Evolutionary conservation across 2,888 invertebrate genomes (phyloP), one percentile per base, ranked within the genome.

Genomic region (Ophioninae sp.): DNA sequence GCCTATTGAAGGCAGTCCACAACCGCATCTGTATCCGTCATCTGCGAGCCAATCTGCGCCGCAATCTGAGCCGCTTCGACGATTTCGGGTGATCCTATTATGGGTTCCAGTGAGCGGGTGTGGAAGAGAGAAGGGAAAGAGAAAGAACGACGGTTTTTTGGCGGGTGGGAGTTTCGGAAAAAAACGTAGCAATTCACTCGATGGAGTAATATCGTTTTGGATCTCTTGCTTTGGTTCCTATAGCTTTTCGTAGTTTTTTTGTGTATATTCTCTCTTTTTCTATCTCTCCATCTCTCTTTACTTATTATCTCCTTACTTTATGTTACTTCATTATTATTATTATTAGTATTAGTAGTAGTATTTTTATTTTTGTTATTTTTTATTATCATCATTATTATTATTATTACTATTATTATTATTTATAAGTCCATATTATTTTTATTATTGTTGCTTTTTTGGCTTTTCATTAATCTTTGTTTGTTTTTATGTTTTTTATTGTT

Each of bases 51-150:
- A 90, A 91, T 91, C 90, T 89, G 89, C 85, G 87, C 88, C 89
- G 89, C 89, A 90, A 90, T 87, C 88, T 87, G 86, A 88, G 86
- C 87, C 91, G 89, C 90, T 89, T 89, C 86, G 85, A 86, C 89
- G 91, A 91, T 90, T 91, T 88, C 88, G 87, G 85, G 76, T 91
- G 90, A 92, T 92, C 92, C 92, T 92, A 91, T 92, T 92, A 87
- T 86, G 91, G 89, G 86, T 81, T 84, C 87, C 88, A 87, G 85
- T 87, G 89, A 89, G 81, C 82, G 69, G 61, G 87, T 88, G 88
- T 88, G 88, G 86, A 86, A 69, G 63, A 78, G n/a, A 63, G 51
- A 64, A 63, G 68, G 74, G 58, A 61, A 61, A 37, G 59, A 17
- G 59, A 39, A 23, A 56, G 65, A 7, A 30, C 30, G 2, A 1